Percentiles rank a stretch among this genome's conserved stretches.
Evolutionary conservation across 2,888 invertebrate genomes (phyloP).

Genomic region (Eupithecia abbreviata): DNA sequence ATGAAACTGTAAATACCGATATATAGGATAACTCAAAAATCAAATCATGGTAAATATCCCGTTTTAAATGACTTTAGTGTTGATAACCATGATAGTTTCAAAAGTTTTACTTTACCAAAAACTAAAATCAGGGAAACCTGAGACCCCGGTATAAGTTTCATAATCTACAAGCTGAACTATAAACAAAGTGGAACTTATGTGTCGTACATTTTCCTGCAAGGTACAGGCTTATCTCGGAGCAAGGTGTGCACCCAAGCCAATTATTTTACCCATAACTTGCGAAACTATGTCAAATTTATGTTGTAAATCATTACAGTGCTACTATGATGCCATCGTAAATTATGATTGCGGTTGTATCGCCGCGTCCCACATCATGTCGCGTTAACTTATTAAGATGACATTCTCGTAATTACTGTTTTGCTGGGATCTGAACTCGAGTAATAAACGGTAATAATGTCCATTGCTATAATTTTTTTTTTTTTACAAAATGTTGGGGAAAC

Average conservation of each 20-base stretch:
- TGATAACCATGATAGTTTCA: too few species aligned
- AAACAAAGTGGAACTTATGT: constrained; percentile 9
- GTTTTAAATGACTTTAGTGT: too few species aligned
- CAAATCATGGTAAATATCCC: too few species aligned
- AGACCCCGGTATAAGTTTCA: neutral
- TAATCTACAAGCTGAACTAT: neutral
- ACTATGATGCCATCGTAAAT: constrained; percentile 38
- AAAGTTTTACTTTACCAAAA: too few species aligned
- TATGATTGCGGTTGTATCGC: constrained; percentile 40
- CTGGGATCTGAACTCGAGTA: constrained; percentile 21
- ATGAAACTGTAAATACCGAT: too few species aligned
- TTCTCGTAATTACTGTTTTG: constrained; percentile 41
- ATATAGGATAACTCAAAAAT: too few species aligned
- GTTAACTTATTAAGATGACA: constrained; percentile 30
- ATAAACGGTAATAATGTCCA: constrained; percentile 30
- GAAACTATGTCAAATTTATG: constrained; percentile 28
- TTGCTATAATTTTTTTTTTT: neutral
- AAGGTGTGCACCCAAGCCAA: constrained; percentile 10
- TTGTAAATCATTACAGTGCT: constrained; percentile 37
- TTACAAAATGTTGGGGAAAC: too few species aligned
- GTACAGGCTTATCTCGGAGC: constrained; percentile 10
- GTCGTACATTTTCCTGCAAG: constrained; percentile 3
- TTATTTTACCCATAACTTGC: constrained; percentile 24
- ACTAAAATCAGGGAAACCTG: neutral
- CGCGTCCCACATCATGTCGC: constrained; percentile 32